Percentiles rank a stretch among this genome's conserved stretches.
Conservation (phyloP, 2,888 invertebrate species). For the Encarsia formosa region DNA sequence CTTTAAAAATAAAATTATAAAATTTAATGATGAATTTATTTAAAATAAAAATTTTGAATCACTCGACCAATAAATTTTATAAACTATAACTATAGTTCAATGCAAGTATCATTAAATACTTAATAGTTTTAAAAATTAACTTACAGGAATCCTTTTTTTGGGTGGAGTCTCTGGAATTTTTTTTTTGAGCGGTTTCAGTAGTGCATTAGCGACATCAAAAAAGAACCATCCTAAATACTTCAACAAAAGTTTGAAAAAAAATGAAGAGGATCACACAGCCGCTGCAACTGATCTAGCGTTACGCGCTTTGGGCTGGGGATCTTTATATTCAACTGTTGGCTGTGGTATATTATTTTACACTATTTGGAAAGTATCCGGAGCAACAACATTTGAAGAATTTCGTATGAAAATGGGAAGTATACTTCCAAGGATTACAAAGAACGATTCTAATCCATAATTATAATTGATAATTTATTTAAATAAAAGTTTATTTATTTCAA, state of each 20-base stretch:
- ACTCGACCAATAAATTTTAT: no score
- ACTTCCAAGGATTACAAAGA: slow-evolving; percentile 1
- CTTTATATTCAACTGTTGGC: not conserved
- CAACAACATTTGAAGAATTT: slow-evolving; percentile 4
- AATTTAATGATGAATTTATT: no score
- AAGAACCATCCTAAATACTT: not conserved
- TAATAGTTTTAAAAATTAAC: no score
- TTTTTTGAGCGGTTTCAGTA: slow-evolving; percentile 7
- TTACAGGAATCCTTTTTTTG: slow-evolving; percentile 7
- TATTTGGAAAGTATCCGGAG: slow-evolving; percentile 11
- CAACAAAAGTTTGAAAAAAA: not conserved
- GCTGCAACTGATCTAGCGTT: slow-evolving; percentile 3
- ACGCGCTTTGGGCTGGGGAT: slow-evolving; percentile 1
- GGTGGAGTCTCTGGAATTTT: slow-evolving; percentile 8
- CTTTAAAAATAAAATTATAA: no score
- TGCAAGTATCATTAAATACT: no score
- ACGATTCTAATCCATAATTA: not conserved
- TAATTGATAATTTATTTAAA: no score
- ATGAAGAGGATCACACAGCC: no score
- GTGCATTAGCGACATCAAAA: slow-evolving; percentile 1
- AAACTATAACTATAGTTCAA: no score
- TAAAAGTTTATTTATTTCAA: no score
- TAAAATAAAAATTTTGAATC: no score
- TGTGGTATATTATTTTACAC: not conserved
- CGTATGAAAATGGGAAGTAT: slow-evolving; percentile 1